Percentiles rank a stretch among this genome's conserved stretches.
Conservation (phyloP, 2,888 invertebrate genomes). For the Micoletzkya japonica region DNA sequence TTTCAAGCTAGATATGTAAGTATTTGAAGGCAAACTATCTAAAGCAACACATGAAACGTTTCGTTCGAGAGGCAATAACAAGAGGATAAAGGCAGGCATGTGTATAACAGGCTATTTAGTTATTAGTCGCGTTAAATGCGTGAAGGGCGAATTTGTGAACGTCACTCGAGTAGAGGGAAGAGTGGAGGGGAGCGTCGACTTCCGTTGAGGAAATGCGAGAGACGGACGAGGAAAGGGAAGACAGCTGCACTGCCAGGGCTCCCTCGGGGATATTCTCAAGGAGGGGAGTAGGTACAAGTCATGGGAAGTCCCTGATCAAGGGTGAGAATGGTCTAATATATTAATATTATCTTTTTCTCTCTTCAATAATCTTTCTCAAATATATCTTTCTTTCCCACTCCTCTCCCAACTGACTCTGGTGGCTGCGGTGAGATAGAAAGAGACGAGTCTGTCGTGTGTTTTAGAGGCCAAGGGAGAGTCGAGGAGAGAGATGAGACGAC, state of each 20-base stretch:
- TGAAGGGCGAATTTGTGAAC: slow-evolving; percentile 44
- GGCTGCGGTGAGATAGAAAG: slow-evolving; percentile 43
- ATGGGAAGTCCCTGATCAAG: too few relatives aligned
- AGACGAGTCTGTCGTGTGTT: slow-evolving; percentile 37
- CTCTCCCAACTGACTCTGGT: slow-evolving; percentile 31
- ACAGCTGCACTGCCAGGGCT: slow-evolving; percentile 33
- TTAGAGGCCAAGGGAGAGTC: slow-evolving; percentile 34
- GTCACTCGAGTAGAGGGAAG: slow-evolving; percentile 43
- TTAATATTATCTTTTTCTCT: too few relatives aligned
- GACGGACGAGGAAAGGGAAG: slow-evolving; percentile 42
- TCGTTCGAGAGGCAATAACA: background rate
- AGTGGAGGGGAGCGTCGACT: slow-evolving; percentile 36
- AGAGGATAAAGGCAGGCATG: background rate
- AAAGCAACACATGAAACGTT: background rate
- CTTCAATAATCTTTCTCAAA: too few relatives aligned
- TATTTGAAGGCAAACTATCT: background rate
- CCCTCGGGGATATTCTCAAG: slow-evolving; percentile 5
- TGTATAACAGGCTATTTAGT: background rate
- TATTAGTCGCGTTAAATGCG: slow-evolving; percentile 36
- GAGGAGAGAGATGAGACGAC: slow-evolving; percentile 34
- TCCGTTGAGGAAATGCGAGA: slow-evolving; percentile 33
- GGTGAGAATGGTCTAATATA: too few relatives aligned
- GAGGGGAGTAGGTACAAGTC: too few relatives aligned
- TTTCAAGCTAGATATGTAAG: background rate
- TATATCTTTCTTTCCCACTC: background rate